phyloP scores from a whole-genome alignment of 2,888 invertebrate genomes.

The Eubasilissa splendida region DNA sequence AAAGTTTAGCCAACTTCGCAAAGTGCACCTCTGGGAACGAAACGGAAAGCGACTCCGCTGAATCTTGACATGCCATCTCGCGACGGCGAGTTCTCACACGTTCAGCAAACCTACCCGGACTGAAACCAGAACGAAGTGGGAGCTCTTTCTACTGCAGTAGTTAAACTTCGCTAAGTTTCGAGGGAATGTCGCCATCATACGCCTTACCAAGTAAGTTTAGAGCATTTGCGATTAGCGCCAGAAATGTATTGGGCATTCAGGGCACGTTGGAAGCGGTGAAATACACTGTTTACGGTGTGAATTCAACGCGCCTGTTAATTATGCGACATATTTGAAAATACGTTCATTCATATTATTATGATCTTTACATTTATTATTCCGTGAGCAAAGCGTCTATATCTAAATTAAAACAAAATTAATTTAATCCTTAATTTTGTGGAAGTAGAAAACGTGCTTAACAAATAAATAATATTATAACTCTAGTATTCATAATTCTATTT shows the following conservation, averaged over 20 bases:
- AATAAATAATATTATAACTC: no score
- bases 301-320: no score
- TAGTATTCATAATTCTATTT: no score
- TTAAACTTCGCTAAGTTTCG: slow-evolving; percentile 24
- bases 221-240: background rate
- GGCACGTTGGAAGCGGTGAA: background rate
- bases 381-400: no score
- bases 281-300: background rate
- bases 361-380: no score
- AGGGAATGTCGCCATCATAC: slow-evolving; percentile 24
- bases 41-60: slow-evolving; percentile 11
- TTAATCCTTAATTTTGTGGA: no score
- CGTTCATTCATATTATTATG: no score
- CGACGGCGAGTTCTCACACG: background rate
- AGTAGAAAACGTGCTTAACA: no score
- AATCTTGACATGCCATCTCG: slow-evolving; percentile 24
- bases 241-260: background rate
- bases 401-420: no score
- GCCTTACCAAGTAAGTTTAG: slow-evolving; percentile 3
- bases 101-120: background rate
- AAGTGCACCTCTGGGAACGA: slow-evolving; percentile 27
- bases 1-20: slow-evolving; percentile 8
- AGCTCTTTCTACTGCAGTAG: slow-evolving; percentile 16
- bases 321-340: no score
- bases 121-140: slow-evolving; percentile 3